Conservation (phyloP, 2,113 vertebrate genomes). For the Uria lomvia region DNA sequence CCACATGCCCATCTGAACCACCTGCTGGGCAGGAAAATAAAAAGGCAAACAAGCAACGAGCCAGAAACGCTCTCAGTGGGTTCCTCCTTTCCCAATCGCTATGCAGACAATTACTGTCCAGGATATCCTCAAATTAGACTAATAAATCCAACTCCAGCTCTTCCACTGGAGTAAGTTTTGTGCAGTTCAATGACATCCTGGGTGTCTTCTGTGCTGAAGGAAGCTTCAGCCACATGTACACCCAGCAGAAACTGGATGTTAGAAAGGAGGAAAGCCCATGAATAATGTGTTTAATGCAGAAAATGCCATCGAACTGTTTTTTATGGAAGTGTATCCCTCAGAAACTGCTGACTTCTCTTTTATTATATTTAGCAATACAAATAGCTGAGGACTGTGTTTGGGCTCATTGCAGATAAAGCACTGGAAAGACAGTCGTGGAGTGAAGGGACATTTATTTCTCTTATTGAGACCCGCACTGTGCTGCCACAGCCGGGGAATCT, state of each 20-base stretch:
- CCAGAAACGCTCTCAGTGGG: neutral
- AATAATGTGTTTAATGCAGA: constrained; percentile 58
- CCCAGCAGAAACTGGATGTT: neutral
- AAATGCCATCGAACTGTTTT: constrained; percentile 33
- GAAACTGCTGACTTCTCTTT: constrained; percentile 49
- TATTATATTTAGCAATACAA: constrained; percentile 65
- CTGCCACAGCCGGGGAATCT: constrained; percentile 59
- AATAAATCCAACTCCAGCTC: neutral
- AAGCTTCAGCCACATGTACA: neutral
- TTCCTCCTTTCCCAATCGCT: neutral
- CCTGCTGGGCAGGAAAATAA: neutral
- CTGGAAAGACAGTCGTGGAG: constrained; percentile 43
- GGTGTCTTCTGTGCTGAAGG: neutral
- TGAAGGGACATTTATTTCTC: constrained; percentile 67
- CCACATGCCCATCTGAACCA: neutral
- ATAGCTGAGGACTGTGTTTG: constrained; percentile 58
- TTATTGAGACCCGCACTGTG: neutral
- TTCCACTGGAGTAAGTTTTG: neutral
- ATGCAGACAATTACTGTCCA: neutral
- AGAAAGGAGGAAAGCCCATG: constrained; percentile 27
- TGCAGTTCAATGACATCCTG: neutral
- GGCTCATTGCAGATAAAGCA: constrained; percentile 60
- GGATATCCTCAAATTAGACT: neutral
- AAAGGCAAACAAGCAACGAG: neutral
- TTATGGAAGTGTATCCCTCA: constrained; percentile 56